These are phyloP conservation scores for Bathybates hornii DNA, from an alignment of 2,113 vertebrate species.

Conservation along the genomic window DNA sequence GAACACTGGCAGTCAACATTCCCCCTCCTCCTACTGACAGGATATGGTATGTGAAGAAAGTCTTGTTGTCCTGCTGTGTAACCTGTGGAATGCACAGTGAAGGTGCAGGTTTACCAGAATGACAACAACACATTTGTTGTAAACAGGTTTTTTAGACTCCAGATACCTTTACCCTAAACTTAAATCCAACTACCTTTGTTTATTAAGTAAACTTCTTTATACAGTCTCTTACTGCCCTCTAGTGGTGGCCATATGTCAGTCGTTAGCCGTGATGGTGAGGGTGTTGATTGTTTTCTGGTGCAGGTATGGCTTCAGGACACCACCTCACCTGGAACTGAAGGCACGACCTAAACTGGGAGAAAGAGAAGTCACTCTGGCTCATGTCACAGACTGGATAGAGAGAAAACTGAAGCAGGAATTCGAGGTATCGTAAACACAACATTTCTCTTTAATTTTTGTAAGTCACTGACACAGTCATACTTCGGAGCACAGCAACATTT, in stretches of 20 bases:
- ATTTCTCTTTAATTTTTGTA: not conserved
- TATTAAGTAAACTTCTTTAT: not conserved
- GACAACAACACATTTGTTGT: not conserved
- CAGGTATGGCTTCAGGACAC: conserved; percentile 94
- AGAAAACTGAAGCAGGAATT: conserved; percentile 88
- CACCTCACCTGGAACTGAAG: conserved; percentile 90
- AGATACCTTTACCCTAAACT: fast-evolving
- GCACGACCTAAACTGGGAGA: conserved; percentile 96
- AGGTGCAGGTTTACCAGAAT: not conserved
- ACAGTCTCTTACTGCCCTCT: conserved; percentile 5
- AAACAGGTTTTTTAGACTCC: not conserved
- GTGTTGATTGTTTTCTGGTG: not conserved
- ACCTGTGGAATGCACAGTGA: not conserved
- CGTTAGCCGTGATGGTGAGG: not conserved
- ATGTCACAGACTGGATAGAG: conserved; percentile 99
- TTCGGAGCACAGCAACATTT: not conserved
- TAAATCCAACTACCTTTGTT: not conserved
- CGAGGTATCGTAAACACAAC: conserved; percentile 25
- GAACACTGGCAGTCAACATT: conserved; percentile 89
- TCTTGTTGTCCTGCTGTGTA: not conserved
- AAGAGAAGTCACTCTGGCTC: conserved; percentile 92
- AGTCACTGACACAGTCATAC: not conserved
- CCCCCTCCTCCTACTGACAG: conserved; percentile 95
- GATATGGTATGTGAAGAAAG: conserved; percentile 79
- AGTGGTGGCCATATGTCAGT: not conserved